Base-by-base conservation (phyloP, 2,113 vertebrate species). In the Psettodes erumei region DNA sequence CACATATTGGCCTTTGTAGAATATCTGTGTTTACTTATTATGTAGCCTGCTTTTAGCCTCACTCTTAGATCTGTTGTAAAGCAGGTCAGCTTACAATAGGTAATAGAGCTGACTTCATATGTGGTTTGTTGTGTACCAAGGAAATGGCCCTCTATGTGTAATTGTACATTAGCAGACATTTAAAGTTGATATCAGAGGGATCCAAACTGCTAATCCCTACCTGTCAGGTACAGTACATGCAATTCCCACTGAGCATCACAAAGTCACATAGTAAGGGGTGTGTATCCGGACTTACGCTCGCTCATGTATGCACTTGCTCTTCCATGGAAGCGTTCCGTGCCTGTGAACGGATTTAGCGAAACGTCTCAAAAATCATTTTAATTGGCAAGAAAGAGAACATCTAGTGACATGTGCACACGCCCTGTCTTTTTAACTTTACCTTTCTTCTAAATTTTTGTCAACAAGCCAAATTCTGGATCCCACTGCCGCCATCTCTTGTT, bases 281-380 rank as follows among this genome's bases (percentile, higher is more conserved):
- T 30, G 30, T 56, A 9, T 18, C 10, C 19, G 10, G 10, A 13
- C 8, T 30, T 38, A 1, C 1, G 1, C 47, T 30, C 18, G 2
- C 1, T 8, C 54, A 53, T 47, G 61, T 27, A 3, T 10, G 6
- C 15, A 65, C 77, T 47, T 15, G 76, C 42, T 83, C 2, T 43
- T 43, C 27, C 48, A 33, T 32, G 61, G 38, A 45, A 23, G 15
- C 1, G 5, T 76, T 66, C 6, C 68, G 30, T 33, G 37, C 19
- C 38, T 38, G 2, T 33, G 13, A 37, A 21, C 4, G 1, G 18
- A 21, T 27, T 28, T 30, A 51, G 65, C 50, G 43, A 75, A n/a
- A n/a, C n/a, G n/a, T n/a, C n/a, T n/a, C n/a, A n/a, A n/a, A n/a
- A 38, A 71, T 74, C 0, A 67, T 70, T 71, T 75, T 27, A 9